A percentile compares a stretch with the other conserved stretches of the same genome.
Evolutionary conservation across 2,888 invertebrate genomes (phyloP).

Genomic region (Latrodectus hesperus): DNA sequence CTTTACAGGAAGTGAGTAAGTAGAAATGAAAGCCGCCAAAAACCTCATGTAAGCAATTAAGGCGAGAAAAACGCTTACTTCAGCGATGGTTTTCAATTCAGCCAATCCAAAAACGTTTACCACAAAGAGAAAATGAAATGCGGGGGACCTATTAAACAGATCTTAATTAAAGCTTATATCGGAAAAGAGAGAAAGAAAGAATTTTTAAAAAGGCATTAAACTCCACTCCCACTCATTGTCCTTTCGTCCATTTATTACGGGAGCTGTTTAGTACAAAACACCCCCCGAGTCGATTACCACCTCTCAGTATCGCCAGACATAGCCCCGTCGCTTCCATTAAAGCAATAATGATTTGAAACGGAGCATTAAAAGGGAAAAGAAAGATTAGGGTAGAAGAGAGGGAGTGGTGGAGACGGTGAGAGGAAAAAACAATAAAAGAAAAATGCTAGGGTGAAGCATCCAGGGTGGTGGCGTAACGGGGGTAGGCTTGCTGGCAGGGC

Average conservation of each 20-base stretch:
- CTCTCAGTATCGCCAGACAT: not conserved
- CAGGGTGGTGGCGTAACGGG: conserved; percentile 1
- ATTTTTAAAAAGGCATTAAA: conserved; percentile 37
- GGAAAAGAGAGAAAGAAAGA: conserved; percentile 14
- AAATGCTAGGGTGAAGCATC: not conserved
- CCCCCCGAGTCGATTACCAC: not conserved
- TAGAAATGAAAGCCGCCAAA: not conserved
- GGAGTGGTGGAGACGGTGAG: not conserved
- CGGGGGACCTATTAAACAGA: conserved; percentile 44
- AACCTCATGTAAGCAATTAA: not conserved
- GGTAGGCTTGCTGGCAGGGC: conserved; percentile 23
- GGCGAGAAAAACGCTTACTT: conserved; percentile 1
- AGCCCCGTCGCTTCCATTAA: not conserved
- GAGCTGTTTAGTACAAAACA: conserved; percentile 12
- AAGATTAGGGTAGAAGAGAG: not conserved
- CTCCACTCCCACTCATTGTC: not conserved
- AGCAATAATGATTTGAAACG: conserved; percentile 42
- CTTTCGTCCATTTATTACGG: not conserved
- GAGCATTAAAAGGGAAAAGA: conserved; percentile 32
- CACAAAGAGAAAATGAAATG: conserved; percentile 15
- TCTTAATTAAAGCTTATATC: conserved; percentile 53
- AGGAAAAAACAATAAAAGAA: not conserved
- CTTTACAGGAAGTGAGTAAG: not conserved
- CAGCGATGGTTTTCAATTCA: conserved; percentile 10
- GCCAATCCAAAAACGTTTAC: conserved; percentile 64